These are phyloP conservation scores for Octomys mimax DNA, from an alignment of 2,797 vertebrate species.

Conservation along the genomic window DNA sequence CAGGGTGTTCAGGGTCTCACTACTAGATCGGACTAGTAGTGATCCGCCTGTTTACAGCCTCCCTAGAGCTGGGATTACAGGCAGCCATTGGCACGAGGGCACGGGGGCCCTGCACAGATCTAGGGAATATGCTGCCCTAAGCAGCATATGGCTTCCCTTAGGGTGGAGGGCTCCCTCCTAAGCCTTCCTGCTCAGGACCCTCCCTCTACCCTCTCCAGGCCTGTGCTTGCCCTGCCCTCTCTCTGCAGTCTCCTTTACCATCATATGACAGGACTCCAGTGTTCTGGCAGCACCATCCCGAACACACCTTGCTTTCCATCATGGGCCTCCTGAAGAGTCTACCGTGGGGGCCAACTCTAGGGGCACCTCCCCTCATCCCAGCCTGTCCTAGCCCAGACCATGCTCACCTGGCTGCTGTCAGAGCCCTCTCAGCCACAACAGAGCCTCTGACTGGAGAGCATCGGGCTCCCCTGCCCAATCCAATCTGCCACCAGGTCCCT, in stretches of 20 bases:
- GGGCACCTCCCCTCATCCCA: neutral
- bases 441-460: neutral
- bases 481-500: neutral
- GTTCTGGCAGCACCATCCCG: neutral
- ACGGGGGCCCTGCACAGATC: neutral
- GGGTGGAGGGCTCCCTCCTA: neutral
- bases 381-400: neutral
- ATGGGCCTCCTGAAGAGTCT: neutral
- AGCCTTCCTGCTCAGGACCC: neutral
- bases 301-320: neutral
- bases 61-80: neutral
- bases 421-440: too few species aligned
- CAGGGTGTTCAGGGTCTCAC: too few species aligned
- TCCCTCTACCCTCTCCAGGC: too few species aligned
- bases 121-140: too few species aligned
- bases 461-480: rapidly evolving
- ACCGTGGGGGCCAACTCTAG: neutral
- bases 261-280: neutral
- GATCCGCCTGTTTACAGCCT: too few species aligned
- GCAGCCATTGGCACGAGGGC: neutral
- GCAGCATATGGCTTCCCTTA: neutral
- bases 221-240: neutral
- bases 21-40: too few species aligned
- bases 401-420: rapidly evolving
- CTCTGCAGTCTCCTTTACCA: neutral